phyloP scores from a whole-genome alignment of 92 coral and sea anemone species.

The Micromussa lordhowensis region DNA sequence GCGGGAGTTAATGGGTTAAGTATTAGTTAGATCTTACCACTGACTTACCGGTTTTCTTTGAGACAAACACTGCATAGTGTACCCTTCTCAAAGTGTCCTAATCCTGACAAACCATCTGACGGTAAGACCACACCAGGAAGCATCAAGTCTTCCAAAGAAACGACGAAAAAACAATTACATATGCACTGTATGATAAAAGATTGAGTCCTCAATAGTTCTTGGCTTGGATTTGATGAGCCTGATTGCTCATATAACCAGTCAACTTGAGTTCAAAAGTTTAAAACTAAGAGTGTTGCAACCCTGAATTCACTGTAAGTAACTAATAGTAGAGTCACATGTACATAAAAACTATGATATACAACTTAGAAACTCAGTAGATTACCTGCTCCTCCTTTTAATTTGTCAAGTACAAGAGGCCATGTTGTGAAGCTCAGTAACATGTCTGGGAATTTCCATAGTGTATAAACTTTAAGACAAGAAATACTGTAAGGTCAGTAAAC shows the following conservation, averaged over 20 bases:
- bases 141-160: slow-evolving; percentile 78
- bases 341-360: not conserved
- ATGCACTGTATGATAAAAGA: no score
- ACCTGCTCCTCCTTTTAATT: slow-evolving; percentile 97
- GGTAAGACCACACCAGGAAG: slow-evolving; percentile 91
- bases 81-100: slow-evolving; percentile 76
- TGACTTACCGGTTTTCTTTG: slow-evolving; percentile 79
- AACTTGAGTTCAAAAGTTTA: no score
- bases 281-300: no score
- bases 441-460: slow-evolving; percentile 87
- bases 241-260: no score
- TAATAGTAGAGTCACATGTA: no score
- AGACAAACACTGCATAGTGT: slow-evolving; percentile 71
- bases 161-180: no score
- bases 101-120: slow-evolving; percentile 45
- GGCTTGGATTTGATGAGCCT: no score
- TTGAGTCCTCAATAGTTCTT: no score
- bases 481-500: not conserved
- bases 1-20: no score
- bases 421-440: slow-evolving; percentile 83
- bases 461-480: slow-evolving; percentile 65
- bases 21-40: not conserved
- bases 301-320: no score
- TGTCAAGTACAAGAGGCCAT: slow-evolving; percentile 95
- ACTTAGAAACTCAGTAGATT: not conserved